Base-by-base conservation (phyloP, 2,113 vertebrate genomes). In the Mustela lutreola region DNA sequence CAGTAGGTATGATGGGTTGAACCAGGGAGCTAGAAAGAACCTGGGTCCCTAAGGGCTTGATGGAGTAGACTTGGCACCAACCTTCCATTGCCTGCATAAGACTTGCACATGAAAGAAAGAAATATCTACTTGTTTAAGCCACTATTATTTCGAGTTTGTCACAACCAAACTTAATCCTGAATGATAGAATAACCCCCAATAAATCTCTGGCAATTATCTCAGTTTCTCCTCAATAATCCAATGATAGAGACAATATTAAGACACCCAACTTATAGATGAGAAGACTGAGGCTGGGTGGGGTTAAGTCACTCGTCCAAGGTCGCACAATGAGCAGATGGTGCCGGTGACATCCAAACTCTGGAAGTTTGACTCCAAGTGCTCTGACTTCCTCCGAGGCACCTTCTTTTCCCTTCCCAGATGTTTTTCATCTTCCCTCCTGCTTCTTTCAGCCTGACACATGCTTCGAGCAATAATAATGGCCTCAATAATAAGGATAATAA, bases 401-500 rank as follows among this genome's bases (percentile, higher is more conserved):
- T 24, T 70, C 5, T 80, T 48, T 89, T 65, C 58, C 33, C 48
- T n/a, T n/a, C 89, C 39, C 45, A n/a, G 48, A n/a, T 78, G 71
- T 31, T 50, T 91, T 53, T 45, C 39, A 8, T 88, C 39, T 83
- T 50, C 53, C 88, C 56, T 53, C 21, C 80, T n/a, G 45, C 36
- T 91, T 90, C 91, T 85, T 39, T 63, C 96, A 75, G 79, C 80
- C 89, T 85, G 28, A 90, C 67, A 65, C n/a, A n/a, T 36, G 73
- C 45, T 89, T 93, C 82, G 33, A 76, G 90, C 80, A 84, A 71
- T 88, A 96, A 89, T 92, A 97, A 97, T 78, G 50, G 80, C 83
- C 58, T 97, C 92, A 95, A 94, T 97, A 94, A 94, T 63, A 65
- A 76, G 67, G 76, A 95, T 71, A 89, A 89, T 73, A 94, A 96